Conservation (phyloP, 1,140 invertebrate genomes). For the Drosophila gunungcola region DNA sequence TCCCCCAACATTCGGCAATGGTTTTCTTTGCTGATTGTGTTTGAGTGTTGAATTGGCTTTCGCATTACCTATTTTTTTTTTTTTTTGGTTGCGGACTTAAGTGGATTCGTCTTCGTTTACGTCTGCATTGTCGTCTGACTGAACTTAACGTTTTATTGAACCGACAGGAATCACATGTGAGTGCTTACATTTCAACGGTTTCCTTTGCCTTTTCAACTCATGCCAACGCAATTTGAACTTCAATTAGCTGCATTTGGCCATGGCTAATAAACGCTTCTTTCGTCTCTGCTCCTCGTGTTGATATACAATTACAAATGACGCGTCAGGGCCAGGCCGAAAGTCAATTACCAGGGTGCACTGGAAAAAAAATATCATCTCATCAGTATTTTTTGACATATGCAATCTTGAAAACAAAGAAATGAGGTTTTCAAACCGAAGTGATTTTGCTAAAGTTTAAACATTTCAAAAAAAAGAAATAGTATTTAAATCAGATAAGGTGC, state of each 20-base stretch:
- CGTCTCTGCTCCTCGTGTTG: constrained; percentile 17
- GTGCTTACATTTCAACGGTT: constrained; percentile 74
- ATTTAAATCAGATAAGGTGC: too few relatives aligned
- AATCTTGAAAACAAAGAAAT: too few relatives aligned
- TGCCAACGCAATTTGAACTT: constrained; percentile 75
- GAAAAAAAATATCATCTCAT: background rate
- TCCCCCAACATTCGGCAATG: constrained; percentile 51
- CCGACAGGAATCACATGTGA: constrained; percentile 54
- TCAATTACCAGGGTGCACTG: constrained; percentile 65
- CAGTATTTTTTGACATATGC: background rate
- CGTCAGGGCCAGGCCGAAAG: constrained; percentile 78
- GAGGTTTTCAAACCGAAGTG: too few relatives aligned
- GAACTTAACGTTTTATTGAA: constrained; percentile 55
- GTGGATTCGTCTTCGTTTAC: constrained; percentile 72
- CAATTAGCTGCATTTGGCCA: constrained; percentile 75
- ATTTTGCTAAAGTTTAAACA: too few relatives aligned
- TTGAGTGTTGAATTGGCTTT: constrained; percentile 79
- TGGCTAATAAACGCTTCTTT: constrained; percentile 59
- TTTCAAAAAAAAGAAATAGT: too few relatives aligned
- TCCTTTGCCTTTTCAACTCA: constrained; percentile 44
- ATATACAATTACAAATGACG: constrained; percentile 82
- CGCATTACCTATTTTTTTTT: constrained; percentile 41
- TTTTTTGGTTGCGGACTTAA: constrained; percentile 56
- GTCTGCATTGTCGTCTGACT: constrained; percentile 48
- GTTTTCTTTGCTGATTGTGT: constrained; percentile 61